These are phyloP conservation scores for Dasysyrphus tricinctus DNA, from an alignment of 2,888 invertebrate genomes.

Conservation along the genomic window DNA sequence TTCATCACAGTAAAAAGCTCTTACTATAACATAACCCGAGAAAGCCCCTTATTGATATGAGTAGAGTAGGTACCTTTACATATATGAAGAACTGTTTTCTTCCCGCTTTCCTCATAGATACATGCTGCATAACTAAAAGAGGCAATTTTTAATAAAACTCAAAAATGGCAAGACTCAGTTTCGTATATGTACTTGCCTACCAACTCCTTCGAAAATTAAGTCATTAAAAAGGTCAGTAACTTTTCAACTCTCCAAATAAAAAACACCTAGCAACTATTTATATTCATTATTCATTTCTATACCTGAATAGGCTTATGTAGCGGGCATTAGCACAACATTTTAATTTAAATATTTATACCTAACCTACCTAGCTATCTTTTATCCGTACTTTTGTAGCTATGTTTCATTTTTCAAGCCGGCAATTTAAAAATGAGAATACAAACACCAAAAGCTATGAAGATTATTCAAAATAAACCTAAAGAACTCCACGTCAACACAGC, in stretches of 20 bases:
- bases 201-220: background rate
- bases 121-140: background rate
- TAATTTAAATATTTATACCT: constrained; percentile 35
- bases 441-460: constrained; percentile 9
- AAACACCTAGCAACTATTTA: constrained; percentile 14
- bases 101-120: background rate
- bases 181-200: background rate
- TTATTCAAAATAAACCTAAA: constrained; percentile 29
- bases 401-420: constrained; percentile 22
- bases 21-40: too few species aligned
- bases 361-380: background rate
- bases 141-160: background rate
- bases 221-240: constrained; percentile 50
- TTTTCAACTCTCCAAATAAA: constrained; percentile 17
- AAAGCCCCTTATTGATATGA: too few species aligned
- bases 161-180: background rate
- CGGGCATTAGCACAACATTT: constrained; percentile 33
- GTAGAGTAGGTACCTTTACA: too few species aligned
- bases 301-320: background rate
- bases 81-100: background rate
- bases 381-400: background rate
- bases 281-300: constrained; percentile 11
- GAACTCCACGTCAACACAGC: constrained; percentile 32
- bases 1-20: too few species aligned
- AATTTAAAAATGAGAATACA: constrained; percentile 13